Conservation (phyloP, 2,888 invertebrate species). For the Lasioglossum pauxillum region DNA sequence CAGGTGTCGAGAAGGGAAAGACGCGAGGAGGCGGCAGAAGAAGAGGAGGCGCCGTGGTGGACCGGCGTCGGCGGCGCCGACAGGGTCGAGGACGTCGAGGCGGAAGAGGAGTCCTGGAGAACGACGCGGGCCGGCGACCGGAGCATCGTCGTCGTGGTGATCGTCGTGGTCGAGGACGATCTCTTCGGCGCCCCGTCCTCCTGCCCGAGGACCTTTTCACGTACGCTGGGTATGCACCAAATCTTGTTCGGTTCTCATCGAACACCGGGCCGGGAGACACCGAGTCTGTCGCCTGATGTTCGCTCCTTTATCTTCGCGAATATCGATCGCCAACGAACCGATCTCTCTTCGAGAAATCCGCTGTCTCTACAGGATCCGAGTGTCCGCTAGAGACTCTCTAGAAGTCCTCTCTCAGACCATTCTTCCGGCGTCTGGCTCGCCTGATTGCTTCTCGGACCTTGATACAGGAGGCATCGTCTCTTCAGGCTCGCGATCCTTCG, state of each 20-base stretch:
- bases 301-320: not conserved
- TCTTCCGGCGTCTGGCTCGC: conserved; percentile 1
- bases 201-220: conserved; percentile 82
- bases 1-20: conserved; percentile 90
- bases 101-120: conserved; percentile 67
- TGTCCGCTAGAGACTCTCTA: not conserved
- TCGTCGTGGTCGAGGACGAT: conserved; percentile 72
- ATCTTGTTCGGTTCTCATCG: conserved; percentile 77
- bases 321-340: not conserved
- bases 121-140: conserved; percentile 80
- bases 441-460: not conserved
- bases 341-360: not conserved
- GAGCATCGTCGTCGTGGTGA: conserved; percentile 76
- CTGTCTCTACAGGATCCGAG: not conserved
- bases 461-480: not conserved
- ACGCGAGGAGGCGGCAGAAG: conserved; percentile 78
- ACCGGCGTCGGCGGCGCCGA: conserved; percentile 79
- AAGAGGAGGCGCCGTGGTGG: conserved; percentile 78
- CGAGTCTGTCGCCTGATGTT: conserved; percentile 4
- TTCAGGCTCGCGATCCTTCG: not conserved
- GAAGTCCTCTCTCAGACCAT: not conserved
- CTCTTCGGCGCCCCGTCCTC: conserved; percentile 76
- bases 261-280: conserved; percentile 60
- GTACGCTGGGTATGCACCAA: conserved; percentile 79
- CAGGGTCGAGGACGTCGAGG: conserved; percentile 73